Percentiles rank a stretch among this genome's conserved stretches.
Conservation (phyloP, 2,888 invertebrate species). For the Plebejus melissa region DNA sequence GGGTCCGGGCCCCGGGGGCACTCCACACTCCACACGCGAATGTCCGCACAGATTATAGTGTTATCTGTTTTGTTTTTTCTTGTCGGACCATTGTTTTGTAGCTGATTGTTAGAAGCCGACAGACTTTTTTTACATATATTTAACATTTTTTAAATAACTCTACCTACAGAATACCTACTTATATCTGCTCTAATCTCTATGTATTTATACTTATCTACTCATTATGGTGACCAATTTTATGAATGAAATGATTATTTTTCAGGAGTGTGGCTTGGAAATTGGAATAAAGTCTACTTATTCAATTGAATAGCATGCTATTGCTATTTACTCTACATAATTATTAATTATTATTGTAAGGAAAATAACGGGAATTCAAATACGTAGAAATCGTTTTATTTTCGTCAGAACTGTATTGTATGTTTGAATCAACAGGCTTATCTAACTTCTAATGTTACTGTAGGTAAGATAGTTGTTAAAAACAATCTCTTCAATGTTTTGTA, state of each 20-base stretch:
- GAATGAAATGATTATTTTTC: not conserved
- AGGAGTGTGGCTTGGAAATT: not conserved
- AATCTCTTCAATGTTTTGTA: too few species aligned
- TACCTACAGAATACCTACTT: too few species aligned
- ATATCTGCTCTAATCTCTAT: too few species aligned
- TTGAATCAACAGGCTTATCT: too few species aligned
- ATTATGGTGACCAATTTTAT: not conserved
- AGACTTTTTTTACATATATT: not conserved
- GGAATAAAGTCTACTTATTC: not conserved
- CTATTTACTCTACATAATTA: too few species aligned
- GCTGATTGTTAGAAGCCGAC: not conserved
- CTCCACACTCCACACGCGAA: not conserved
- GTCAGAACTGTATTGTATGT: not conserved
- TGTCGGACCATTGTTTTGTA: not conserved
- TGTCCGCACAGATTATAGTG: not conserved
- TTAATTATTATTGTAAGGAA: not conserved
- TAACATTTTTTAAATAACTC: too few species aligned
- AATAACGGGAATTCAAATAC: not conserved
- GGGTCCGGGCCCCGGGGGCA: constrained; percentile 31
- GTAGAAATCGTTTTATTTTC: not conserved
- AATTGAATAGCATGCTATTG: too few species aligned
- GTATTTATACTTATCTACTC: too few species aligned
- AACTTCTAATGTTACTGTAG: too few species aligned
- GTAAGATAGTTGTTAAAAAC: too few species aligned
- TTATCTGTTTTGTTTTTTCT: not conserved